phyloP scores from a whole-genome alignment of 2,888 invertebrate genomes.

The Priocnemis perturbator region DNA sequence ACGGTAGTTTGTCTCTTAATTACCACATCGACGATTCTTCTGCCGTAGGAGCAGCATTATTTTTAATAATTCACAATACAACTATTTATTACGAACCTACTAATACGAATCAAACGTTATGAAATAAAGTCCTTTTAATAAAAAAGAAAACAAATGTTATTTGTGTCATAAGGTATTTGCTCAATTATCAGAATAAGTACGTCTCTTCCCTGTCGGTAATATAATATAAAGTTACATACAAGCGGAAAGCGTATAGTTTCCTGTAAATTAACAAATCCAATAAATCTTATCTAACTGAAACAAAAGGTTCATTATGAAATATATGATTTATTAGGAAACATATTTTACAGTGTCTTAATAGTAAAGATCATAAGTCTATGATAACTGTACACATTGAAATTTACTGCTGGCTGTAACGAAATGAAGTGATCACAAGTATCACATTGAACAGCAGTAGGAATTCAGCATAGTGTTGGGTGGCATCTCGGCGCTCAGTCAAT shows the following conservation, averaged over 20 bases:
- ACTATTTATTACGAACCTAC: too few species aligned
- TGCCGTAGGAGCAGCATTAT: too few species aligned
- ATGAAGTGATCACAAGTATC: too few species aligned
- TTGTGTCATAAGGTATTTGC: neutral
- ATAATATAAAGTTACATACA: neutral
- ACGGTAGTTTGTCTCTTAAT: too few species aligned
- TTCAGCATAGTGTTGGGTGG: too few species aligned
- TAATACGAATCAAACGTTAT: too few species aligned
- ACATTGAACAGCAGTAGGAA: too few species aligned
- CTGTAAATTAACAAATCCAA: slow-evolving; percentile 3
- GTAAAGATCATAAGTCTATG: neutral
- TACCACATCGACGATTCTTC: too few species aligned
- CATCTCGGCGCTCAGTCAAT: too few species aligned
- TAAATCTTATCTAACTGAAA: neutral
- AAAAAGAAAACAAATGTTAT: neutral
- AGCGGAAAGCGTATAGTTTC: neutral
- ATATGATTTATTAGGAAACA: slow-evolving; percentile 4
- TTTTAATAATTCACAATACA: too few species aligned
- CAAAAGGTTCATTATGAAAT: neutral
- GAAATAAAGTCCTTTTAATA: too few species aligned
- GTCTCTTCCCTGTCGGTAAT: neutral
- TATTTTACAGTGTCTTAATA: neutral
- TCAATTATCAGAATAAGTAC: neutral
- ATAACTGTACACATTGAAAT: slow-evolving; percentile 1
- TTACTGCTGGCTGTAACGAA: neutral